Conservation (phyloP, 2,797 vertebrate genomes). For the Dendrocincla tyrannina region DNA sequence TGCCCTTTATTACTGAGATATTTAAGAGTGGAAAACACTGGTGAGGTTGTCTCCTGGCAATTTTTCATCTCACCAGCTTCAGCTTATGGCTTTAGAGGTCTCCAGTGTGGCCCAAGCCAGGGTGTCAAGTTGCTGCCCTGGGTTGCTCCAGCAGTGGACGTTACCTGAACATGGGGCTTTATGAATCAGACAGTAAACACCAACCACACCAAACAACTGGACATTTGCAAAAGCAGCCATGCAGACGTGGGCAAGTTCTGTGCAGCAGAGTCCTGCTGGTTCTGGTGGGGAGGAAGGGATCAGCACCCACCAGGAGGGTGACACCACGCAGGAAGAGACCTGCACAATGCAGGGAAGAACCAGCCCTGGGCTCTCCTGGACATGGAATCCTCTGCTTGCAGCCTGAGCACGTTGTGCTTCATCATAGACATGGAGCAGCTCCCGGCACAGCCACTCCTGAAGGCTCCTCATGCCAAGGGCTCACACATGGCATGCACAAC, state of each 20-base stretch:
- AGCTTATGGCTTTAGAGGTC: neutral
- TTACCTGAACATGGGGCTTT: neutral
- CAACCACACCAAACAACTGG: neutral
- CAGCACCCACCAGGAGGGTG: neutral
- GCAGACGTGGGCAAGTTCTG: neutral
- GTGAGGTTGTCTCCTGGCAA: neutral
- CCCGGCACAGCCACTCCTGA: neutral
- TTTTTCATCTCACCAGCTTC: neutral
- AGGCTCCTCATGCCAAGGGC: neutral
- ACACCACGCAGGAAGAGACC: neutral
- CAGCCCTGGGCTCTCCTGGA: neutral
- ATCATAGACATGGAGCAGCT: neutral
- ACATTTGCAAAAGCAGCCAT: neutral
- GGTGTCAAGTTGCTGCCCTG: neutral
- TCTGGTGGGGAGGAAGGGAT: neutral
- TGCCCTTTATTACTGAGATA: neutral
- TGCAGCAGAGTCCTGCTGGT: neutral
- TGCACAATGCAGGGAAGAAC: neutral
- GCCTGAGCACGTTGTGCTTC: fast-evolving
- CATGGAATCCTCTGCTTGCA: neutral
- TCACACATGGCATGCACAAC: neutral
- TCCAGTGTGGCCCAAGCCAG: neutral
- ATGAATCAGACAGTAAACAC: neutral
- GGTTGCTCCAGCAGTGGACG: neutral
- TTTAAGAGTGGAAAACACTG: neutral